phyloP scores from a whole-genome alignment of 2,888 invertebrate species.

The Seira musarum region DNA sequence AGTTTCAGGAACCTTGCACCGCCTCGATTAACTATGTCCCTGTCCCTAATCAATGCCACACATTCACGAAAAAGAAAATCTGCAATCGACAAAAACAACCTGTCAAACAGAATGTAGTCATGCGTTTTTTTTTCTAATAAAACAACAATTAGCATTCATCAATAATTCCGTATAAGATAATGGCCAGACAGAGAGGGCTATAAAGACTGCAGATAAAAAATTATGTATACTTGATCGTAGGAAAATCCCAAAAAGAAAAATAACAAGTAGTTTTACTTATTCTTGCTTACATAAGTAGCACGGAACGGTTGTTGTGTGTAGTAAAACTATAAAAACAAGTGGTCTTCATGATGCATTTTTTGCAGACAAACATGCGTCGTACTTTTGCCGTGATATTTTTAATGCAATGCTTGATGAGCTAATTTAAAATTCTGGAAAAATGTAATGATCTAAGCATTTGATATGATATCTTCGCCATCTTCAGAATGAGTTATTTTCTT shows the following conservation, averaged over 20 bases:
- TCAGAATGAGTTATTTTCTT: slow-evolving; percentile 9
- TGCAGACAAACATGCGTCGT: background rate
- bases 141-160: slow-evolving; percentile 2
- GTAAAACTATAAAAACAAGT: no score
- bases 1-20: slow-evolving; percentile 44
- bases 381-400: background rate
- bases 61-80: slow-evolving; percentile 19
- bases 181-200: slow-evolving; percentile 14
- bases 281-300: no score
- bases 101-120: slow-evolving; percentile 32
- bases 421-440: background rate
- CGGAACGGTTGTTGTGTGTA: no score
- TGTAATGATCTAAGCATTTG: slow-evolving; percentile 15
- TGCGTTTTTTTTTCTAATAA: slow-evolving; percentile 46
- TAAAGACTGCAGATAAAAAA: background rate
- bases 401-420: background rate
- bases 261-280: no score
- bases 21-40: slow-evolving; percentile 42
- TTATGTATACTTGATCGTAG: no score
- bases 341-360: no score
- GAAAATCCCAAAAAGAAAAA: no score
- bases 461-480: background rate
- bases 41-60: slow-evolving; percentile 54
- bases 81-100: slow-evolving; percentile 38
- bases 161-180: background rate